phyloP scores from a whole-genome alignment of 1,140 invertebrate genomes.

The Doryteuthis pealeii region DNA sequence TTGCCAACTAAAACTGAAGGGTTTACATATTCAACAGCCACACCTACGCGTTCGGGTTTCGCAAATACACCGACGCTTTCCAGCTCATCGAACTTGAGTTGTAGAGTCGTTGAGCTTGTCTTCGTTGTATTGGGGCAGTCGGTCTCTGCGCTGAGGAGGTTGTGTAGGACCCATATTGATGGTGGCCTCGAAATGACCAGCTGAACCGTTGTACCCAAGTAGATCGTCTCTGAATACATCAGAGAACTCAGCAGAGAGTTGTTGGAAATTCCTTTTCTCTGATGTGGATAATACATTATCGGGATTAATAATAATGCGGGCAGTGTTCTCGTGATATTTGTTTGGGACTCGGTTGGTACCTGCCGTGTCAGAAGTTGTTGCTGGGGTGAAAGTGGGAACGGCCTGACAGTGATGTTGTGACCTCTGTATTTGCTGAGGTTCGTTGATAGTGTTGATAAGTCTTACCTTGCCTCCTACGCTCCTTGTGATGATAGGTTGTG shows the following conservation, averaged over 20 bases:
- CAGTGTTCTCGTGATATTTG: not conserved
- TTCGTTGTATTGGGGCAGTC: slow-evolving; percentile 30
- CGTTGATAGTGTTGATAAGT: too few species aligned
- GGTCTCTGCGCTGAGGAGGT: slow-evolving; percentile 33
- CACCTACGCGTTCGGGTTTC: too few species aligned
- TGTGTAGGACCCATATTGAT: too few species aligned
- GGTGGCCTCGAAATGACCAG: slow-evolving; percentile 26
- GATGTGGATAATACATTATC: slow-evolving; percentile 23
- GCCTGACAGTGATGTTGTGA: too few species aligned
- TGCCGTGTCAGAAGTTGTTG: too few species aligned
- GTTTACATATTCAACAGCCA: too few species aligned
- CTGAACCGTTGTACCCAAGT: slow-evolving; percentile 31
- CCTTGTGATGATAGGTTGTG: too few species aligned
- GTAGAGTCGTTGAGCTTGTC: slow-evolving; percentile 23
- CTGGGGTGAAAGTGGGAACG: too few species aligned
- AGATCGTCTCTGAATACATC: slow-evolving; percentile 24
- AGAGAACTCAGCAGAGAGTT: slow-evolving; percentile 18
- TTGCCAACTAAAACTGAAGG: too few species aligned
- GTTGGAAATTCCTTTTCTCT: slow-evolving; percentile 20
- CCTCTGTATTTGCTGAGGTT: too few species aligned
- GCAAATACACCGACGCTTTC: too few species aligned
- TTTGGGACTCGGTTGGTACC: not conserved
- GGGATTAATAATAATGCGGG: slow-evolving; percentile 25
- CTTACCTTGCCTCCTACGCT: too few species aligned
- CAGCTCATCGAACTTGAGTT: slow-evolving; percentile 34